phyloP scores from a whole-genome alignment of 2,888 invertebrate genomes.

The Drosophila paranaensis region DNA sequence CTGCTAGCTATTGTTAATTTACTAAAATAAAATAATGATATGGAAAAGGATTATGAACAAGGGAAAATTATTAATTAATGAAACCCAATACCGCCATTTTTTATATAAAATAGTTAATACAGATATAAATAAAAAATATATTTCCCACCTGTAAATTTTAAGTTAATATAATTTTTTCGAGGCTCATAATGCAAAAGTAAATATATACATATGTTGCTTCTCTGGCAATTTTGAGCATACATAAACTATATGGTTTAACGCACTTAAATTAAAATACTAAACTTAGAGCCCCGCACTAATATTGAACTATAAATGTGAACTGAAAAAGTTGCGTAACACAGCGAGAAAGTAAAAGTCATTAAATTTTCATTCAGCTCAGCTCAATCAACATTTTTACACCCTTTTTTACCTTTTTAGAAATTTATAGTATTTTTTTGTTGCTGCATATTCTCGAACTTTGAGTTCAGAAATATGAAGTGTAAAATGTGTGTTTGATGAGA shows the following conservation, averaged over 20 bases:
- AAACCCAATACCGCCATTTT: too few species aligned
- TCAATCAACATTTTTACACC: constrained; percentile 1
- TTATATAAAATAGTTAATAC: too few species aligned
- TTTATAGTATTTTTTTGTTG: background rate
- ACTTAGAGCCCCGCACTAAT: too few species aligned
- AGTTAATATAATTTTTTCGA: too few species aligned
- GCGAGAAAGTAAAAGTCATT: background rate
- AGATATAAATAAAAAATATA: too few species aligned
- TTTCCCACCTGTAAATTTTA: too few species aligned
- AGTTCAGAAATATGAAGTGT: constrained; percentile 12
- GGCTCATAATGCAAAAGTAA: too few species aligned
- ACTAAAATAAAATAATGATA: background rate
- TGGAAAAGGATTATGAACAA: too few species aligned
- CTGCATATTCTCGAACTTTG: constrained; percentile 2
- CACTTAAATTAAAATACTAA: background rate
- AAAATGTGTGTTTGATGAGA: constrained; percentile 6
- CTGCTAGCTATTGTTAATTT: background rate
- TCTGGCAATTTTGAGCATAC: too few species aligned
- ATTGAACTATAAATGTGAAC: background rate
- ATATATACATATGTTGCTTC: too few species aligned
- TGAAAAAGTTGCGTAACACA: background rate
- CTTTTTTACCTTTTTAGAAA: constrained; percentile 1
- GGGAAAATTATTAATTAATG: too few species aligned
- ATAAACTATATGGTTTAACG: too few species aligned
- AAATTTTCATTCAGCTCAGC: background rate